Base-by-base conservation (phyloP, 2,797 vertebrate genomes). In the Anguilla pacifica region DNA sequence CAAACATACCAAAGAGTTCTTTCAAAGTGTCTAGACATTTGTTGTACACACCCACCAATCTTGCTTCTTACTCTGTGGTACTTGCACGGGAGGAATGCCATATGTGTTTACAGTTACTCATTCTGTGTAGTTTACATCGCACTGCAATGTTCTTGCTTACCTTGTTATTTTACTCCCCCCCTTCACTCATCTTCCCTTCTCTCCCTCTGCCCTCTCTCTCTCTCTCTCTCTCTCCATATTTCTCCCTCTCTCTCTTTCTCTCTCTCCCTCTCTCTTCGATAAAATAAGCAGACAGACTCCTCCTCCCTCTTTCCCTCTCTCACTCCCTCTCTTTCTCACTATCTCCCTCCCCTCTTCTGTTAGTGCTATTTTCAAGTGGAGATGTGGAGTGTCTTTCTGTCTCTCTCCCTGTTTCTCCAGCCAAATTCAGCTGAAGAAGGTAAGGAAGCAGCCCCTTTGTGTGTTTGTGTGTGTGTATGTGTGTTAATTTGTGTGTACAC, bases 331-430 rank as follows among this genome's bases (percentile, higher is more conserved):
- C 91, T 93, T 89, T 94, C 92, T 93, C 93, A 72, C 85, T 87
- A 86, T 90, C 90, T 90, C 87, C 85, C 88, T 91, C 89, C 89
- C 89, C 83, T 88, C 86, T 57, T 51, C 83, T 88, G 83, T 95
- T 94, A 94, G 94, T 96, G 94, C 94, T 93, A 93, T 94, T 94
- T 94, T 93, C 92, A 94, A 92, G 94, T 95, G 94, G 95, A 95
- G 94, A 96, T 97, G 96, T 96, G 96, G 96, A 96, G 94, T 93
- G 93, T 96, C 91, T 92, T 96, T 94, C 91, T 96, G 90, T 95
- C 91, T 92, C 94, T 96, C 93, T 96, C 93, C 93, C 92, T 96
- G 90, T 94, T 94, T 91, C 90, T 96, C 91, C 96, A 96, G 95
- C 92, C 94, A 53, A 93, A 94, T 93, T 95, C 94, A 94, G 96